Evolutionary conservation across 2,888 invertebrate species (phyloP).

Genomic region (Pristionchus maxplancki): DNA sequence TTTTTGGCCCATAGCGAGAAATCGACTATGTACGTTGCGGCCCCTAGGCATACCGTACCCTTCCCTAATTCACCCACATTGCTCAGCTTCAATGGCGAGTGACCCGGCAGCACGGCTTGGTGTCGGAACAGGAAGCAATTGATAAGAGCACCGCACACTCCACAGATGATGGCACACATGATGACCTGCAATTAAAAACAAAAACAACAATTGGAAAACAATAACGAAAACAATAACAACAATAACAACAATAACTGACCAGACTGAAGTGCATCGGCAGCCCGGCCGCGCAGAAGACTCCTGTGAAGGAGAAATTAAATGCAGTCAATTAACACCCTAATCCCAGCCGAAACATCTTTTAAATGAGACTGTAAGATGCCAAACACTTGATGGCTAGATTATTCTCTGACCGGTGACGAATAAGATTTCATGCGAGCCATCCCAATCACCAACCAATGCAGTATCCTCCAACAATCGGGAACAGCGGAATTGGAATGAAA

Average conservation of each 20-base stretch:
- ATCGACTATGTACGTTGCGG: too few species aligned
- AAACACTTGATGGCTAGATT: too few species aligned
- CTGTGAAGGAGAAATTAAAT: too few species aligned
- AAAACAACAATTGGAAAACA: neutral
- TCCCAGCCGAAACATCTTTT: too few species aligned
- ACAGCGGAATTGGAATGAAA: neutral
- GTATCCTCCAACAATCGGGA: conserved; percentile 11
- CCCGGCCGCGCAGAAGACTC: neutral
- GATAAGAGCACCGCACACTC: neutral
- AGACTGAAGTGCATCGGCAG: neutral
- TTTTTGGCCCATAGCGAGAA: too few species aligned
- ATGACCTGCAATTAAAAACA: neutral
- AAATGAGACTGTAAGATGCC: too few species aligned
- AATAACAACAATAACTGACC: neutral
- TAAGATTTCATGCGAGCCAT: too few species aligned
- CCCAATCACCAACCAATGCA: neutral
- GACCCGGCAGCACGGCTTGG: neutral
- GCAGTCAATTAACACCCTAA: too few species aligned
- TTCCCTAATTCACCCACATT: too few species aligned
- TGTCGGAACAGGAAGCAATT: neutral
- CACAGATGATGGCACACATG: neutral
- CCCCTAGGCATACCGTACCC: too few species aligned
- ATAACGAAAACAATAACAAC: neutral
- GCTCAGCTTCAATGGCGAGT: neutral
- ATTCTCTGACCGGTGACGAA: too few species aligned